Base-by-base conservation (phyloP, 1,140 invertebrate genomes). In the Lepidurus apus region DNA sequence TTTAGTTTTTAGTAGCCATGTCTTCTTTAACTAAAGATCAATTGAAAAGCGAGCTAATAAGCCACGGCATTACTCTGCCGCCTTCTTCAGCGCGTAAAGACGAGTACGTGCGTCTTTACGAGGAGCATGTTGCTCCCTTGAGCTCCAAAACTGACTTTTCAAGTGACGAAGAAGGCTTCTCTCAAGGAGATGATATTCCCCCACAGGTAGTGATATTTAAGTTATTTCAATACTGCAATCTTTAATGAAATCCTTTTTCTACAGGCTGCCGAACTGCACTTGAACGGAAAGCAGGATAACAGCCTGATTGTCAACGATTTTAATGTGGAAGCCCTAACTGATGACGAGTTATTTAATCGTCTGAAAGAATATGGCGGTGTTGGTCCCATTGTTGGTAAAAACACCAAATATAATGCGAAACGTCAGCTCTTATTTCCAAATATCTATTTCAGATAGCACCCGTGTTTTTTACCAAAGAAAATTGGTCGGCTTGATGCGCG, bases 361-460 rank as follows among this genome's bases (percentile, higher is more conserved):
- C 76, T 81, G 4, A 74, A 78, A 73, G 80, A 81, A 42, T 74
- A 73, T 43, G 80, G 80, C 9, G 75, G 79, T 9, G 77, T 78
- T 47, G 80, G 80, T 1, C 80, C 80, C n/a, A 78, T 81, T 44
- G 79, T 80, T 76, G 79, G 80, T 81, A 78, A 80, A 26, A 65
- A 5, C 53, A 7, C 8, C 43, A 53, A 26, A 13, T 34, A 7
- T 73, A 11, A 42, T 13, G 13, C 34, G 21, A 13, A 26, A n/a
- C 24, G 9, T 1, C n/a, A 43, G 42, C 34, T 43, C 2, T 76
- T 43, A 74, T 79, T 34, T 73, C 42, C 34, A 10, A 73, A 13
- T 78, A 43, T 47, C 9, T 42, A 24, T 34, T 74, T 44, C 43
- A 80, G 80, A 80, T 43, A 75, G 65, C 17, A 80, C 80, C 2